These are phyloP conservation scores for Timema podura DNA, from an alignment of 2,888 invertebrate species.

Conservation along the genomic window DNA sequence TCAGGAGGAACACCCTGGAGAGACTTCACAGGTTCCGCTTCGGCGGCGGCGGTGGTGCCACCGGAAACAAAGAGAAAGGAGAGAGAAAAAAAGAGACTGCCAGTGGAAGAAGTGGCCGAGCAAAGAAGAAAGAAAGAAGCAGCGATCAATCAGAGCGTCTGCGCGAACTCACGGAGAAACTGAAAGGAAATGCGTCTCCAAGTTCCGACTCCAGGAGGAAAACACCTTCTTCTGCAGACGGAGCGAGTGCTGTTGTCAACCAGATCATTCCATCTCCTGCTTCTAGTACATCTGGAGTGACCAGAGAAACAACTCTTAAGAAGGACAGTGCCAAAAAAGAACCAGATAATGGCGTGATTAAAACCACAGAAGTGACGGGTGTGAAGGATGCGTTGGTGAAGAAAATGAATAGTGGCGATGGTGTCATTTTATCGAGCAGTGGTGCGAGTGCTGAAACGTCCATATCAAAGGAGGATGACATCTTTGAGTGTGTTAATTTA, in stretches of 20 bases:
- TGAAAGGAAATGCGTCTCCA: constrained; percentile 51
- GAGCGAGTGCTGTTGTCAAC: constrained; percentile 40
- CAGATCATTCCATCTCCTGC: constrained; percentile 38
- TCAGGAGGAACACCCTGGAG: constrained; percentile 67
- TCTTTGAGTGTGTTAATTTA: constrained; percentile 47
- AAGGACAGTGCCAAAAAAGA: not conserved
- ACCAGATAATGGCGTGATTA: not conserved
- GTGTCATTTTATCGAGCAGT: constrained; percentile 13
- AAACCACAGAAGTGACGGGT: not conserved
- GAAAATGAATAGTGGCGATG: constrained; percentile 20
- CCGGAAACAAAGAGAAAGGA: constrained; percentile 47
- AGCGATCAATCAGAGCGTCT: constrained; percentile 68
- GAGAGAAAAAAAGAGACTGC: constrained; percentile 42
- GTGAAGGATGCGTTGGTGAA: not conserved
- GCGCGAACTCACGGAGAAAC: constrained; percentile 71
- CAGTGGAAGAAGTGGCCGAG: constrained; percentile 30
- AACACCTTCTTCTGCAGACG: constrained; percentile 38
- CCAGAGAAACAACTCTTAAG: not conserved
- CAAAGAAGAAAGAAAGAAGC: constrained; percentile 34
- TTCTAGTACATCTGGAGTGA: constrained; percentile 25
- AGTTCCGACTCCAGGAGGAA: constrained; percentile 14
- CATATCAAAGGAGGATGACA: constrained; percentile 26
- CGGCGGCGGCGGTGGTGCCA: constrained; percentile 46
- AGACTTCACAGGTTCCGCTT: constrained; percentile 75
- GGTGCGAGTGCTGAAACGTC: constrained; percentile 27